Conservation (phyloP, 2,797 vertebrate genomes). For the Pygocentrus nattereri region DNA sequence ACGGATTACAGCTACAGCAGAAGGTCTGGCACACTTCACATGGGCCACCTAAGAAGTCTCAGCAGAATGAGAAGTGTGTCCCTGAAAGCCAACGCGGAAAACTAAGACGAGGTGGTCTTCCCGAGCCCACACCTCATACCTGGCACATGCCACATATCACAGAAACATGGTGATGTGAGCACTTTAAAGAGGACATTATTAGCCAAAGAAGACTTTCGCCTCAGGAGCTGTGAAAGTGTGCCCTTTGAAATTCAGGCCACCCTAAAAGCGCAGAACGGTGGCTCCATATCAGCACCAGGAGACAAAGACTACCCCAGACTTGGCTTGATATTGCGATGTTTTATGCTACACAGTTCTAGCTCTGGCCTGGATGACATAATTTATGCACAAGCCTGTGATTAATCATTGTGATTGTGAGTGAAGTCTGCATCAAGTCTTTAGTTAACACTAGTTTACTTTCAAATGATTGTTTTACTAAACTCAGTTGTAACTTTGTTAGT, state of each 20-base stretch:
- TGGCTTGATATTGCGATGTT: no score
- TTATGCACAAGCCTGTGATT: no score
- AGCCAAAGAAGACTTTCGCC: neutral
- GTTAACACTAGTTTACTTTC: no score
- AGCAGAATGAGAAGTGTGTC: conserved; percentile 33
- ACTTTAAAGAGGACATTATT: conserved; percentile 40
- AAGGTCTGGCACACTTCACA: conserved; percentile 53
- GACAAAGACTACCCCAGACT: no score
- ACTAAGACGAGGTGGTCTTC: conserved; percentile 32
- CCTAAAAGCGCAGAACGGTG: neutral
- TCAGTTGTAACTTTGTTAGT: no score
- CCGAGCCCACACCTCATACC: conserved; percentile 32
- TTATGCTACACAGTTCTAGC: no score
- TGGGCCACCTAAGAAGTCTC: conserved; percentile 19
- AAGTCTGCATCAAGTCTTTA: no score
- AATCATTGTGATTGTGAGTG: no score
- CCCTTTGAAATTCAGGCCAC: neutral
- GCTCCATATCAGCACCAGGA: neutral
- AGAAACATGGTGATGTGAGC: conserved; percentile 57
- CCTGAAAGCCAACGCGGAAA: conserved; percentile 22
- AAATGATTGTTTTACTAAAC: no score
- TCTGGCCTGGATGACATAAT: no score
- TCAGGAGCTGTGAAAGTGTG: conserved; percentile 27
- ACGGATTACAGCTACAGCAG: conserved; percentile 29
- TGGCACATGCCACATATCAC: conserved; percentile 33